Evolutionary conservation across 1,140 invertebrate genomes (phyloP), one percentile per base, ranked within the genome.

Genomic region (Papilio dardanus): DNA sequence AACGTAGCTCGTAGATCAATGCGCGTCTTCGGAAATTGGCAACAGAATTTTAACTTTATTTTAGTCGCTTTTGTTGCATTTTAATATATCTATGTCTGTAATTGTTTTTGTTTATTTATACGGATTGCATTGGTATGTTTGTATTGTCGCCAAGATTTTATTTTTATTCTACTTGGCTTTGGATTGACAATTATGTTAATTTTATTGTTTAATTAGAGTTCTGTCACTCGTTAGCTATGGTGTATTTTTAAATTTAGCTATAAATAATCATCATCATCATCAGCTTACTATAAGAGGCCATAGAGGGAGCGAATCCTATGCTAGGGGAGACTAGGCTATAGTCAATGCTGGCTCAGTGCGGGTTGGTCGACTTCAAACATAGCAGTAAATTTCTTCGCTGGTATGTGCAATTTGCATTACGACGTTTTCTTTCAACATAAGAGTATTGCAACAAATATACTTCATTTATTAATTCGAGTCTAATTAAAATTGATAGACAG

Each of bases 1-100:
- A 69, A 19, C 31, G 31, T 67, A n/a, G 28, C 33, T 69, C 35
- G 67, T 37, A 35, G 67, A 37, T 69, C 67, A 69, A 40, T 40
- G 35, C 21, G 31, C 67, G 33, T 69, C 67, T 69, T 69, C 31
- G 42, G 67, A 69, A 69, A 69, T 69, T 69, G 67, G 67, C 67
- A 69, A 37, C 31, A 35, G 7, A 21, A 69, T 37, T 21, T 69
- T 14, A 37, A 12, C 8, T 35, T 40, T 37, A 40, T 40, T 69
- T 40, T 21, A 24, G 21, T 40, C 14, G 35, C 19, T 24, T 69
- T 37, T 69, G 21, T 69, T 42, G 33, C 67, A 21, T 40, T 69
- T 69, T 21, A 28, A 42, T 40, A 69, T 42, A 69, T 69, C 8
- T 7, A 19, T 33, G 30, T 21, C 54, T 62, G 24, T 62, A 62